Conservation (phyloP, 2,797 vertebrate species). For the Hydrolagus colliei region DNA sequence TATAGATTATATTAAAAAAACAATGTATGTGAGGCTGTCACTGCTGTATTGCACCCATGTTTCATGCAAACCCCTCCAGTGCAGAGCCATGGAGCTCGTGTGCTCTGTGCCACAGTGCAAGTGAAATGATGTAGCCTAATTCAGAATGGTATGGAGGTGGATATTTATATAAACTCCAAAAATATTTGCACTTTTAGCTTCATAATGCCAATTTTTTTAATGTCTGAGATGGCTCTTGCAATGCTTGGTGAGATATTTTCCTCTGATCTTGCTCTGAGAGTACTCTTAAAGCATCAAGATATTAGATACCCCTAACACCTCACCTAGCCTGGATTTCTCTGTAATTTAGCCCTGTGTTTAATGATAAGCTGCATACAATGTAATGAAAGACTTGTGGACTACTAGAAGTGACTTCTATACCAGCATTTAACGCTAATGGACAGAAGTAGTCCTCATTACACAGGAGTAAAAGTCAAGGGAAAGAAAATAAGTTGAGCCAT, state of each 20-base stretch:
- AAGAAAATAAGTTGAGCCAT: too few relatives aligned
- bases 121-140: neutral
- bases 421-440: neutral
- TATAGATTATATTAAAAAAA: too few relatives aligned
- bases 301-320: neutral
- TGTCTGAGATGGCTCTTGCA: neutral
- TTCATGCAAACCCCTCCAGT: neutral
- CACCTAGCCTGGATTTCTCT: neutral
- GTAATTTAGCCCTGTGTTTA: neutral
- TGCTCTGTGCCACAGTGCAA: neutral
- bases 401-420: neutral
- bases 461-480: too few relatives aligned
- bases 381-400: slow-evolving; percentile 21
- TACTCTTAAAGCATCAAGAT: neutral
- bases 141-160: neutral
- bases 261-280: neutral
- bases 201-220: neutral
- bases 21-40: too few relatives aligned
- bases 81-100: neutral
- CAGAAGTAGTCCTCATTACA: neutral
- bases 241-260: neutral
- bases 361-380: neutral
- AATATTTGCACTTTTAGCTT: neutral
- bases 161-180: neutral
- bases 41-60: neutral